Conservation (phyloP, 1,140 invertebrate species). For the Apis laboriosa region DNA sequence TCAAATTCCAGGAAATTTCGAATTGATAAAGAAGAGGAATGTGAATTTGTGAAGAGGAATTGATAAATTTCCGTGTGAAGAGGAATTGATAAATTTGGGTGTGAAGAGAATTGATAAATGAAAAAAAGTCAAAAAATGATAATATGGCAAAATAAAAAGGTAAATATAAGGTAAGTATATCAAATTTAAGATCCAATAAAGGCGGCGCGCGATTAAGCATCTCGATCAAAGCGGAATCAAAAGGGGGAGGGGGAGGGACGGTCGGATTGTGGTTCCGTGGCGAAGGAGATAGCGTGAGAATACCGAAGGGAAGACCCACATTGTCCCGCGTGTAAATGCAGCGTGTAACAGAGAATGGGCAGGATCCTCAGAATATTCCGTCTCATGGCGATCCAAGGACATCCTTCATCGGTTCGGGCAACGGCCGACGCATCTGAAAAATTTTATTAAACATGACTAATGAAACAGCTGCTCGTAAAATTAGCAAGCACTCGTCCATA, state of each 20-base stretch:
- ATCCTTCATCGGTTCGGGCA: slow-evolving; percentile 70
- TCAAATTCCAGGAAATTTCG: no score
- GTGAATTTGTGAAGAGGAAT: no score
- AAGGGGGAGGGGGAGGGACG: neutral
- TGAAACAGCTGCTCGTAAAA: neutral
- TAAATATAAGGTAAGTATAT: no score
- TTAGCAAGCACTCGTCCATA: neutral
- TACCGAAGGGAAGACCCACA: slow-evolving; percentile 64
- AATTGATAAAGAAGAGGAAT: no score
- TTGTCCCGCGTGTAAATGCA: slow-evolving; percentile 69
- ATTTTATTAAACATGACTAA: neutral
- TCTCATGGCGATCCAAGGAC: slow-evolving; percentile 76
- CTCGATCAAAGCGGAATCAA: neutral
- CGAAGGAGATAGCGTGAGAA: slow-evolving; percentile 43
- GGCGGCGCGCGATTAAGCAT: slow-evolving; percentile 31
- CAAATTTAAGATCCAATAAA: neutral
- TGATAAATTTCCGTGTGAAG: no score
- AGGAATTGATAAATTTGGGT: no score
- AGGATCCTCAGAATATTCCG: slow-evolving; percentile 72
- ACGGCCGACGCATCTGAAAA: slow-evolving; percentile 73
- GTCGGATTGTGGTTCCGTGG: neutral
- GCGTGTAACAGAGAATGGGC: slow-evolving; percentile 67
- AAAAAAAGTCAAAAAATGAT: no score
- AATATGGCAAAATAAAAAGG: no score
- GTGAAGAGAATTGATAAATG: no score